Percentiles rank a stretch among this genome's conserved stretches.
phyloP scores from a whole-genome alignment of 2,888 invertebrate species.

The Blastobasis lacticolella region DNA sequence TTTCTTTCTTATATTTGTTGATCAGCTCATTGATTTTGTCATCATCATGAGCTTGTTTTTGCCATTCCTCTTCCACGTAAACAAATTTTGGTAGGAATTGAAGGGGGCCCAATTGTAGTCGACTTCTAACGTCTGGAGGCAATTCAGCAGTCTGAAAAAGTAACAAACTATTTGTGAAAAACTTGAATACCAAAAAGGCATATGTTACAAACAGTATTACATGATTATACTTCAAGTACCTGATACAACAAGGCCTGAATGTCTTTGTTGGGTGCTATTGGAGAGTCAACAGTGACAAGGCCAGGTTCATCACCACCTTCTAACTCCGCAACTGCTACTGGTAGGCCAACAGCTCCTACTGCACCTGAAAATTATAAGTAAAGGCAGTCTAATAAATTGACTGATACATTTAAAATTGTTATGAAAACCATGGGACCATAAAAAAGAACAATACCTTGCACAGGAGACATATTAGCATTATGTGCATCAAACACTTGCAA shows the following conservation, averaged over 20 bases:
- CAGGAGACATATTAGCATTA: conserved; percentile 66
- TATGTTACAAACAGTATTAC: neutral
- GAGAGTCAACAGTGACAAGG: conserved; percentile 84
- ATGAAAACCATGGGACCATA: too few relatives aligned
- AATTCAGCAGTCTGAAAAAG: conserved; percentile 50
- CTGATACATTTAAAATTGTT: too few relatives aligned
- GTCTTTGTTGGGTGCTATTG: conserved; percentile 80
- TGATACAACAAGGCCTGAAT: conserved; percentile 81
- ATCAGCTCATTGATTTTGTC: conserved; percentile 53
- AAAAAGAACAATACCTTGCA: conserved; percentile 42
- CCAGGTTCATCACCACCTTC: conserved; percentile 88
- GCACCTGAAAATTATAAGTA: conserved; percentile 23
- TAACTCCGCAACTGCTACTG: conserved; percentile 84
- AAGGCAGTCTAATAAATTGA: neutral
- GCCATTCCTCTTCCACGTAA: conserved; percentile 63
- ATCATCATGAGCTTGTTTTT: conserved; percentile 31
- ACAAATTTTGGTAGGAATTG: conserved; percentile 60
- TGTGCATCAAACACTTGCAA: conserved; percentile 74
- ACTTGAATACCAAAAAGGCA: neutral
- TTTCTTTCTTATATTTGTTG: conserved; percentile 57
- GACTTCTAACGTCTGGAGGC: conserved; percentile 48
- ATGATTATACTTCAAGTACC: conserved; percentile 49
- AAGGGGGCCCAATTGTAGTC: conserved; percentile 42
- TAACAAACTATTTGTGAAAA: neutral
- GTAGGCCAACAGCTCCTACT: conserved; percentile 52